These are phyloP conservation scores for Trichoplusia ni DNA, from an alignment of 1,140 invertebrate genomes.

Conservation along the genomic window DNA sequence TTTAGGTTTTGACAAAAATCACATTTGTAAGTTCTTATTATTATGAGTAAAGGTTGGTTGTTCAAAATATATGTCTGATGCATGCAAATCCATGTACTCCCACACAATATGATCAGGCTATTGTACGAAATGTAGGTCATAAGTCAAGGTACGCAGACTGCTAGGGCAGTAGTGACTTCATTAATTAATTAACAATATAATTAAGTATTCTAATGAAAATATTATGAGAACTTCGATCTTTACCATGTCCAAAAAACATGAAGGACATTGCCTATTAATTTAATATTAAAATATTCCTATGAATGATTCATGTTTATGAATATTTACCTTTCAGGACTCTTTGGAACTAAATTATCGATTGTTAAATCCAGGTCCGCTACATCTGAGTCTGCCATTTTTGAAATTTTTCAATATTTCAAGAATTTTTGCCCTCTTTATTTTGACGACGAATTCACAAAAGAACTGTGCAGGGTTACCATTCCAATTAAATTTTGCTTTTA, in stretches of 20 bases:
- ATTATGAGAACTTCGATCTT: not conserved
- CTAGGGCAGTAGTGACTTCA: not conserved
- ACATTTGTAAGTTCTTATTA: not conserved
- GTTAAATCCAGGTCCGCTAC: slow-evolving; percentile 72
- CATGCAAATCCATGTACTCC: slow-evolving; percentile 6
- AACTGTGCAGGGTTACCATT: slow-evolving; percentile 33
- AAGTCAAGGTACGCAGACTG: slow-evolving; percentile 54
- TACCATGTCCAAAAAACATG: slow-evolving; percentile 3
- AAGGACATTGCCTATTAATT: slow-evolving; percentile 15
- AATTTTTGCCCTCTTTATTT: slow-evolving; percentile 53
- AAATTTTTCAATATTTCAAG: slow-evolving; percentile 42
- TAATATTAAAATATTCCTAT: not conserved
- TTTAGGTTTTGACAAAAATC: slow-evolving; percentile 4
- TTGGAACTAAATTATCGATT: slow-evolving; percentile 77
- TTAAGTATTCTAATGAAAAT: not conserved
- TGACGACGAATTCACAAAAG: slow-evolving; percentile 66
- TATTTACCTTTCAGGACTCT: slow-evolving; percentile 75
- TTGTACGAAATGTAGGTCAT: slow-evolving; percentile 60
- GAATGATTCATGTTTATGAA: not conserved
- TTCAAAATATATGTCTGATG: slow-evolving; percentile 2
- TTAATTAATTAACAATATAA: not conserved
- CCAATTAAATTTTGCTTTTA: not conserved
- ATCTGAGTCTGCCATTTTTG: slow-evolving; percentile 73
- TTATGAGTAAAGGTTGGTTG: not conserved
- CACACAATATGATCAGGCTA: slow-evolving; percentile 17